Conservation (phyloP, 2,888 invertebrate species). For the Lamellibrachia satsuma region DNA sequence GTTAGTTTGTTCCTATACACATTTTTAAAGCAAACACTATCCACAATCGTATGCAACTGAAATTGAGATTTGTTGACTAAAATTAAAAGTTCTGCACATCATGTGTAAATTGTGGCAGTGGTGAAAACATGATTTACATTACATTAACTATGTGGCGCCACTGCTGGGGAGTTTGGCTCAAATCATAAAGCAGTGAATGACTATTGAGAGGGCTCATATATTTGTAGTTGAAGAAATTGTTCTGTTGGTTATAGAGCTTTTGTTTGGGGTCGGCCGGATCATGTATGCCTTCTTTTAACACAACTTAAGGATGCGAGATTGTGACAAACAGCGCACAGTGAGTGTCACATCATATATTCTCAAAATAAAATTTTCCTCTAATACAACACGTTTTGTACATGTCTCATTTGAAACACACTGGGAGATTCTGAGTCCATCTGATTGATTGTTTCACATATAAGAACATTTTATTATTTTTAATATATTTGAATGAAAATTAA, state of each 20-base stretch:
- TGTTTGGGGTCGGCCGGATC: conserved; percentile 96
- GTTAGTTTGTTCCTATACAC: no score
- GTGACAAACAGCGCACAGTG: conserved; percentile 91
- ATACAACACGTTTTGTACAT: not conserved
- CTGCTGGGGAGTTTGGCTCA: not conserved
- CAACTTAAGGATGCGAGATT: conserved; percentile 89
- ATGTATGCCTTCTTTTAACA: conserved; percentile 97
- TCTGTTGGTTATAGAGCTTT: conserved; percentile 98
- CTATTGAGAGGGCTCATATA: not conserved
- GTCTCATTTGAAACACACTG: not conserved
- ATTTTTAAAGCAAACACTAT: no score
- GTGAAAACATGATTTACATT: not conserved
- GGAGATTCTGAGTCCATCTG: not conserved
- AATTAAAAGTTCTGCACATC: no score
- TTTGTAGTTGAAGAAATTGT: conserved; percentile 88
- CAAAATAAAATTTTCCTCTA: not conserved
- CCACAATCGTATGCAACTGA: no score
- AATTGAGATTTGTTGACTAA: no score
- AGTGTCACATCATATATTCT: conserved; percentile 44
- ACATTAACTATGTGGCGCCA: not conserved
- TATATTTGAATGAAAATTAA: no score
- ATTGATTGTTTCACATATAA: not conserved
- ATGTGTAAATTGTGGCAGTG: no score
- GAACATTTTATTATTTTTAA: no score
- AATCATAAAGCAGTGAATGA: not conserved